Evolutionary conservation across 2,888 invertebrate genomes (phyloP), one percentile per base, ranked within the genome.

Genomic region (Eudasyphora cyanicolor): DNA sequence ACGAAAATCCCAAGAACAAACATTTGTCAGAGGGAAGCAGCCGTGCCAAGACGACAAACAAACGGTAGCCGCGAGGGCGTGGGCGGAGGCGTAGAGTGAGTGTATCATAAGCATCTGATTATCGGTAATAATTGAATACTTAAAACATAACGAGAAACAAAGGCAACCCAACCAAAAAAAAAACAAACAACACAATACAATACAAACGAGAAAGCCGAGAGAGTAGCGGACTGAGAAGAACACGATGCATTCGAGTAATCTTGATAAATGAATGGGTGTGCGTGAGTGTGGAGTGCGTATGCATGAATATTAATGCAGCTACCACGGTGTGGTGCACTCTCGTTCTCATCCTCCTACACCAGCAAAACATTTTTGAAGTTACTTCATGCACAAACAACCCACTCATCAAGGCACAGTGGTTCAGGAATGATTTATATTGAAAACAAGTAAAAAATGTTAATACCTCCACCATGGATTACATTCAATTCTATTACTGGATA

Each of bases 51-150:
- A 32, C 8, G 14, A n/a, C 17, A 32, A 32, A n/a, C 7, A 6
- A 60, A 24, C 12, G 32, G n/a, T 10, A 2, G 27, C 14, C 3
- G 12, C n/a, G 38, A 38, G 17, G n/a, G 19, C 35, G 14, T 3
- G 24, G 42, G 42, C 0, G 38, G 24, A 42, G 64, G 64, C 12
- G 17, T n/a, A 38, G 67, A 42, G 35, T 67, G 67, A 67, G 67
- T 24, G 67, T 76, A 70, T 67, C 76, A 73, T 81, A 84, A 84
- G 81, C 78, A 69, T 84, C 67, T 84, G 84, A 84, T 84, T 84
- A 84, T 84, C 81, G 84, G 81, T 71, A 81, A 81, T 84, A 84
- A 84, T 81, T 84, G 84, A 84, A 79, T 78, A 62, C 81, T 76
- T 51, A 57, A 81, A 71, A 76, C 27, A 62, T 29, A 27, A 67